These are phyloP conservation scores for Pitta sordida DNA, from an alignment of 2,113 vertebrate species.

Conservation along the genomic window DNA sequence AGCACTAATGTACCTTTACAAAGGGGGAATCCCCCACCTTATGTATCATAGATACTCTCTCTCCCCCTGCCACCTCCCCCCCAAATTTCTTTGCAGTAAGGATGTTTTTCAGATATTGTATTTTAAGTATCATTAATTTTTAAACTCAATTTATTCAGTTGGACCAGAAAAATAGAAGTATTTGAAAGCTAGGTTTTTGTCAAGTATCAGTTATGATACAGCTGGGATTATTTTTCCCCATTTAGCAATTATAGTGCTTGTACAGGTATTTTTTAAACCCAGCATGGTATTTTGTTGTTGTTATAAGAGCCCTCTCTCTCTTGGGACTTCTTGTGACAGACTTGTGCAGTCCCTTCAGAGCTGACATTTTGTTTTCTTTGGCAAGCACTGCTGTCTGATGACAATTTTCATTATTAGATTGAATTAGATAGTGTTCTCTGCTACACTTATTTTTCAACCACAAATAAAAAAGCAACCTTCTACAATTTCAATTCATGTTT, in stretches of 20 bases:
- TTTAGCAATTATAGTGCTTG: not conserved
- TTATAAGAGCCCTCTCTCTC: not conserved
- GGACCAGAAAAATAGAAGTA: not conserved
- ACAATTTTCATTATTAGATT: slow-evolving; percentile 35
- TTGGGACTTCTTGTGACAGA: not conserved
- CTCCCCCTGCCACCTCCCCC: rapidly evolving
- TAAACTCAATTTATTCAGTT: not conserved
- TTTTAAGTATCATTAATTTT: not conserved
- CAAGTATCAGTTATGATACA: not conserved
- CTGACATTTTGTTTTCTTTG: slow-evolving; percentile 26
- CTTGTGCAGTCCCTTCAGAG: not conserved
- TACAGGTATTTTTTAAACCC: not conserved
- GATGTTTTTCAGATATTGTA: not conserved
- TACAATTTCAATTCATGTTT: not conserved
- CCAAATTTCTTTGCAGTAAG: not conserved
- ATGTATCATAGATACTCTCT: too few species aligned
- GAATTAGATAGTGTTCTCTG: not conserved
- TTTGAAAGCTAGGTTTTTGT: not conserved
- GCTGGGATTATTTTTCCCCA: not conserved
- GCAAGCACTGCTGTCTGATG: not conserved
- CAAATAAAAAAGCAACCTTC: not conserved
- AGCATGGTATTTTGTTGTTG: not conserved
- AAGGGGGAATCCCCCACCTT: not conserved
- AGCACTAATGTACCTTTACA: not conserved
- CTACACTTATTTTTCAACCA: not conserved